Base-by-base conservation (phyloP, 1,140 invertebrate species). In the Charaxes varanes region DNA sequence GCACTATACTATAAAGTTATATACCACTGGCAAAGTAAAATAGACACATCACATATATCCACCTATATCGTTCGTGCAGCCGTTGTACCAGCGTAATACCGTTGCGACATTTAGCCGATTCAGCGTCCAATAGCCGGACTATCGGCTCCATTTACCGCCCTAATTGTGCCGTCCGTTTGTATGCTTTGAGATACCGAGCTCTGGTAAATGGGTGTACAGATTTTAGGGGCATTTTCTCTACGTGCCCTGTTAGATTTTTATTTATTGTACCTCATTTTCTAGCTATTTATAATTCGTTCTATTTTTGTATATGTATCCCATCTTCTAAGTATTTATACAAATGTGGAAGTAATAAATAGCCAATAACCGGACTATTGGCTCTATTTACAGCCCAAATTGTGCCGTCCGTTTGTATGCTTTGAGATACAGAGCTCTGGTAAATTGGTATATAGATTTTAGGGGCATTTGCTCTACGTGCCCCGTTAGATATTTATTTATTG, bases 141-240 rank as follows among this genome's bases (percentile, higher is more conserved):
- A 28, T 15, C 26, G 32, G 32, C n/a, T n/a, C 4, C 24, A 38
- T 38, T 38, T 28, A 38, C 36, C 8, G 15, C 15, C 26, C 22
- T 38, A 38, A 38, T 38, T 38, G 36, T 38, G 7, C 36, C 24
- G 36, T 28, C 36, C 36, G 36, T 28, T 23, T 35, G 19, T 35
- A 13, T 24, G 21, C 33, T 16, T 5, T 7, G 33, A 35, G 10
- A 23, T 35, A 35, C 10, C 33, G 11, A 26, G 10, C 10, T 17
- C n/a, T n/a, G n/a, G n/a, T n/a, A n/a, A 33, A 33, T 21, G 7
- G 8, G 6, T 11, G 31, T 17, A 21, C 31, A 21, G 31, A 33
- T 33, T 33, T 33, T 18, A 18, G 10, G 10, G 12, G 31, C 17
- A 31, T 2, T 16, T 1, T 15, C n/a, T n/a, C n/a, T n/a, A n/a